A percentile compares a stretch with the other conserved stretches of the same genome.
phyloP scores from a whole-genome alignment of 1,140 invertebrate species.

The Argopecten irradians region DNA sequence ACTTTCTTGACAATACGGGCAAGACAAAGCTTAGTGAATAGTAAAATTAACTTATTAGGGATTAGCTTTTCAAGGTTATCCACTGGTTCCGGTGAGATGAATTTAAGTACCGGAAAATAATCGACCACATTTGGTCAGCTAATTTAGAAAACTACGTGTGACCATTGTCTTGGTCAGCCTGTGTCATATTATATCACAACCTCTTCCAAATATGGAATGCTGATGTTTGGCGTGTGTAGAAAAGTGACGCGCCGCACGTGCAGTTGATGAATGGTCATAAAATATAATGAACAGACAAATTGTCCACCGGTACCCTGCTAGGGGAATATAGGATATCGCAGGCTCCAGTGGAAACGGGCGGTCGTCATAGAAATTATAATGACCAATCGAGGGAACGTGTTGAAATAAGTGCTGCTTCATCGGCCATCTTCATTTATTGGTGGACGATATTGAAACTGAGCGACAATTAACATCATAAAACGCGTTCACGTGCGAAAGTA shows the following conservation, averaged over 20 bases:
- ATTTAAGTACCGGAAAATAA: background rate
- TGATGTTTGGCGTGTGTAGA: conserved; percentile 1
- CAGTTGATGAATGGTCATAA: conserved; percentile 17
- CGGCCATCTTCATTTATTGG: conserved; percentile 16
- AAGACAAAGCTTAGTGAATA: conserved; percentile 2
- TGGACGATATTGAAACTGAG: background rate
- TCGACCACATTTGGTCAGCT: background rate
- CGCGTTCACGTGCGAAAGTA: conserved; percentile 20
- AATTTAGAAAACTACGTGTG: conserved; percentile 2
- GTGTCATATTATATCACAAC: background rate
- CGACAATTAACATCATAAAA: conserved; percentile 16
- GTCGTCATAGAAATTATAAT: conserved; percentile 23
- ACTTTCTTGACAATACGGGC: conserved; percentile 13
- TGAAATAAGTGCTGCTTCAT: background rate
- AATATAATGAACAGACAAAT: conserved; percentile 16
- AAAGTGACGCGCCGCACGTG: background rate
- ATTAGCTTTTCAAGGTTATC: background rate
- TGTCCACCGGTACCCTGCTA: background rate
- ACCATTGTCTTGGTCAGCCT: background rate
- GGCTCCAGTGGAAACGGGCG: background rate
- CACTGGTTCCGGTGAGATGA: background rate
- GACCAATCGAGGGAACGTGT: background rate
- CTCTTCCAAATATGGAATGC: background rate
- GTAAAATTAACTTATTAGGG: background rate
- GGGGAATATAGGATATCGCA: background rate